These are phyloP conservation scores for Radopholus similis DNA, from an alignment of 1,140 invertebrate species.

Conservation along the genomic window DNA sequence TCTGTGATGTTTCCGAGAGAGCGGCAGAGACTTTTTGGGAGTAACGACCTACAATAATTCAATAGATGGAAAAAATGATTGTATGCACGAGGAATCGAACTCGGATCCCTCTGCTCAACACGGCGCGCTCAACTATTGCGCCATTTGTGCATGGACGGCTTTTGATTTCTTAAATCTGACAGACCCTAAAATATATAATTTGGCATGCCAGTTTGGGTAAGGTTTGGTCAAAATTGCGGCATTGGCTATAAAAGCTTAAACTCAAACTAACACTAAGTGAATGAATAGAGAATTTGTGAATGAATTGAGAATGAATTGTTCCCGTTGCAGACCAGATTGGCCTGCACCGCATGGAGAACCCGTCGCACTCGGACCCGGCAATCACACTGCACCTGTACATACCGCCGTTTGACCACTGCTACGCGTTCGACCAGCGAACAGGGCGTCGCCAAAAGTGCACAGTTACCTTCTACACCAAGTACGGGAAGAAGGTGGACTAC, in stretches of 20 bases:
- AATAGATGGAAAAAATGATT: not conserved
- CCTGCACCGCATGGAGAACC: constrained; percentile 90
- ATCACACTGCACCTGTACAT: constrained; percentile 92
- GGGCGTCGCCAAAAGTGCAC: constrained; percentile 19
- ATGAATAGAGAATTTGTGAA: not conserved
- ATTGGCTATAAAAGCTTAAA: too few species aligned
- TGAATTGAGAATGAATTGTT: not conserved
- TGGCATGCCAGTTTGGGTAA: too few species aligned
- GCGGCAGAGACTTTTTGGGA: too few species aligned
- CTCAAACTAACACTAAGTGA: too few species aligned
- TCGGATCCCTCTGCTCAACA: too few species aligned
- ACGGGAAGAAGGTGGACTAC: constrained; percentile 46
- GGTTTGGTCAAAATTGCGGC: too few species aligned
- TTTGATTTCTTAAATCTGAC: too few species aligned
- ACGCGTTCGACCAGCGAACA: constrained; percentile 73
- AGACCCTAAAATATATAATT: too few species aligned
- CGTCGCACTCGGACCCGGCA: constrained; percentile 77
- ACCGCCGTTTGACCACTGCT: constrained; percentile 83
- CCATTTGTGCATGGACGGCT: too few species aligned
- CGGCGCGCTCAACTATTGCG: too few species aligned
- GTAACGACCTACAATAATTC: not conserved
- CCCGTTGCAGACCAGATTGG: constrained; percentile 76
- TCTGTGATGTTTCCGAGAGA: too few species aligned
- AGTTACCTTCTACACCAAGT: constrained; percentile 53
- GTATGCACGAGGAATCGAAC: too few species aligned